Conservation (phyloP, 2,113 vertebrate species). For the Chrysochloris asiatica region DNA sequence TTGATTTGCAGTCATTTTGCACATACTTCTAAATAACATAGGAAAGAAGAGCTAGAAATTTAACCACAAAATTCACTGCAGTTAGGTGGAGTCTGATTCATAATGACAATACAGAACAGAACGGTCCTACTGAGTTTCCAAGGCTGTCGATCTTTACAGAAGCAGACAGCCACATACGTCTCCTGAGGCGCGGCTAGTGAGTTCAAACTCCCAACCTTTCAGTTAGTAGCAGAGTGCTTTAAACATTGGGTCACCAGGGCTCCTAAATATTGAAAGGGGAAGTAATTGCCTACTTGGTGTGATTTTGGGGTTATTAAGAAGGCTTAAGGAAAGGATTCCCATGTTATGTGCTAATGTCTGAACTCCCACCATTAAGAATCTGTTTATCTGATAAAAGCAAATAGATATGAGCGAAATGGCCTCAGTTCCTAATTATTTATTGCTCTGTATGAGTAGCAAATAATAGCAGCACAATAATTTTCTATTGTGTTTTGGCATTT, state of each 20-base stretch:
- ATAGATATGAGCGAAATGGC: neutral
- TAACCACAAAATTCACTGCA: neutral
- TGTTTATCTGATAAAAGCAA: constrained; percentile 3
- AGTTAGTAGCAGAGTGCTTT: too few species aligned
- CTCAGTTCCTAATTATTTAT: neutral
- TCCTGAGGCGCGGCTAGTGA: too few species aligned
- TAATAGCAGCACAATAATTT: neutral
- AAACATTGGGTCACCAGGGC: too few species aligned
- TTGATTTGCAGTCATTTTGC: neutral
- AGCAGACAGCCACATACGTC: too few species aligned
- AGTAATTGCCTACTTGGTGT: constrained; percentile 6
- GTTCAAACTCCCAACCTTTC: too few species aligned
- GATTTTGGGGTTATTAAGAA: constrained; percentile 23
- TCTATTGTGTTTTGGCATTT: neutral
- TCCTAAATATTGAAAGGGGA: neutral
- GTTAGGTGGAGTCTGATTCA: too few species aligned
- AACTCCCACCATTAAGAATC: neutral
- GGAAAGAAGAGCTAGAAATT: neutral
- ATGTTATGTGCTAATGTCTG: neutral
- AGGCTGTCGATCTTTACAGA: too few species aligned
- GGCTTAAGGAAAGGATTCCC: neutral
- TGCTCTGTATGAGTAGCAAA: neutral
- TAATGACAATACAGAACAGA: too few species aligned
- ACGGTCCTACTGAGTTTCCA: too few species aligned
- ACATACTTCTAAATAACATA: neutral